Evolutionary conservation across 92 coral and sea anemone genomes (phyloP).

Genomic region (Zoanthus gigantus): DNA sequence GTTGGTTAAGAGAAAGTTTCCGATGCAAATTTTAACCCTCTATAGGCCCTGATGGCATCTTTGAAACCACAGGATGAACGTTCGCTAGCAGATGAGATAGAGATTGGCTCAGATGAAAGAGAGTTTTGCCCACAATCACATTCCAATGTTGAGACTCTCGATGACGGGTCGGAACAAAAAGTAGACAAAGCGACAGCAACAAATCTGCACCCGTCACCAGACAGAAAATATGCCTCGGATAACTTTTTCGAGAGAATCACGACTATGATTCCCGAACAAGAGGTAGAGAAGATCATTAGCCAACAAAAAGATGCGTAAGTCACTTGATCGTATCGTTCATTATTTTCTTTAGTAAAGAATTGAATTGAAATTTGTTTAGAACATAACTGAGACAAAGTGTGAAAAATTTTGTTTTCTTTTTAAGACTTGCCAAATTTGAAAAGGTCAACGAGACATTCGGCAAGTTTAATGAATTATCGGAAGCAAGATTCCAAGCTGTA

Average conservation of each 20-base stretch:
- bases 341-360: neutral
- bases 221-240: conserved; percentile 60
- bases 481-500: conserved; percentile 71
- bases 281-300: conserved; percentile 54
- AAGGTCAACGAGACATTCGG: conserved; percentile 86
- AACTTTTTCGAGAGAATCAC: conserved; percentile 64
- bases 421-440: conserved; percentile 83
- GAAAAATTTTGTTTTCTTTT: neutral
- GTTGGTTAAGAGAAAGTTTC: neutral
- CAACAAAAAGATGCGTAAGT: conserved; percentile 76
- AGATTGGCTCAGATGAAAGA: conserved; percentile 13
- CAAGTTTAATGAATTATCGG: conserved; percentile 87
- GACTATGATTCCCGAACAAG: conserved; percentile 66
- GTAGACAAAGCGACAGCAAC: neutral
- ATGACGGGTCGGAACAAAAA: conserved; percentile 7
- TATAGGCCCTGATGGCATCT: conserved; percentile 19
- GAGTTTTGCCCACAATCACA: conserved; percentile 28
- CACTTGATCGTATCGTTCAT: neutral
- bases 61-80: neutral
- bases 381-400: too few relatives aligned
- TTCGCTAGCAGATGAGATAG: neutral
- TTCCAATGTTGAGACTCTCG: neutral
- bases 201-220: neutral
- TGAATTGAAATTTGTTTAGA: too few relatives aligned
- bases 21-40: neutral